Base-by-base conservation (phyloP, 2,888 invertebrate genomes). In the Oasisia sp. region DNA sequence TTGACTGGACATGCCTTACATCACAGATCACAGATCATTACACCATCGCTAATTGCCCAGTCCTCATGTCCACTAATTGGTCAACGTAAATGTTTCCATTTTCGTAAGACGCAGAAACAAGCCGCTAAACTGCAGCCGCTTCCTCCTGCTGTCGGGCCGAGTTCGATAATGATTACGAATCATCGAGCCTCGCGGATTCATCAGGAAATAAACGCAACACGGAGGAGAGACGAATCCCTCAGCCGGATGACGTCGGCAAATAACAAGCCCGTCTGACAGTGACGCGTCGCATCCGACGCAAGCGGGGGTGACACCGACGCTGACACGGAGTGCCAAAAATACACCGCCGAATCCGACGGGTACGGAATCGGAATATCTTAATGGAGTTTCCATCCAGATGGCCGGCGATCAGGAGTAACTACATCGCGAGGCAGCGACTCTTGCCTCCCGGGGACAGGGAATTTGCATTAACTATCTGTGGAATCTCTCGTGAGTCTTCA, bases 141-240 rank as follows among this genome's bases (percentile, higher is more conserved):
- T 74, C 27, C 27, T 74, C 74, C 50, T 2, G 74, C 74, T 74
- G 74, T 74, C 74, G 74, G 7, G 74, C 7, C 7, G 74, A 27
- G 74, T 74, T 74, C 74, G n/a, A 74, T 74, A 74, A 74, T 74
- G 74, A 74, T 74, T 74, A 74, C n/a, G 74, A 74, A 74, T 74
- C 74, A n/a, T 7, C n/a, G 3, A 4, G n/a, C 74, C 74, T 74
- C n/a, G 27, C 74, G 1, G 74, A 74, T 74, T 74, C 74, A 74
- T 74, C 74, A 74, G 74, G 74, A 74, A 74, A 74, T 74, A 74
- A 74, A 74, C 74, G 14, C 27, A 74, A 74, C 19, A 3, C 27
- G 74, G 27, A 74, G 74, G 74, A 74, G 74, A 27, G n/a, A n/a
- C n/a, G n/a, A n/a, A n/a, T n/a, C 56, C 19, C 74, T 74, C 27